Evolutionary conservation across 2,888 invertebrate genomes (phyloP), one percentile per base, ranked within the genome.

Genomic region (Zaprionus obscuricornis): DNA sequence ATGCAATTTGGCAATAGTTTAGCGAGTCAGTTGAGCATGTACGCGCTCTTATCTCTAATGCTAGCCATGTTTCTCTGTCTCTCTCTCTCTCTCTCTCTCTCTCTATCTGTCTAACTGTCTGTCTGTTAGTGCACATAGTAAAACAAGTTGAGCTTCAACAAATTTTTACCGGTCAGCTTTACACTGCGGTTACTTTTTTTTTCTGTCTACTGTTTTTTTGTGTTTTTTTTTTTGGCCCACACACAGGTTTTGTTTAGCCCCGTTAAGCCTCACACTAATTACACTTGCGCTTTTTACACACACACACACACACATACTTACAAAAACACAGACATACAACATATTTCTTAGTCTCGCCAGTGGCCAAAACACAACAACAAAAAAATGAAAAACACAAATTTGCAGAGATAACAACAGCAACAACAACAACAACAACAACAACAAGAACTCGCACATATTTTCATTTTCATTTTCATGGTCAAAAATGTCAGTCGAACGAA

Each of bases 181-280:
- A 33, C 26, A n/a, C 13, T 66, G 68, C 31, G 68, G 57, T 43
- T 24, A n/a, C n/a, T n/a, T n/a, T n/a, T n/a, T n/a, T n/a, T 8
- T 29, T 8, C 7, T 29, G 7, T 8, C 10, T n/a, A 3, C 10
- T n/a, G 22, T 42, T 39, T 34, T 51, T 36, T 18, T 20, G 57
- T 43, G 50, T 50, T 42, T 8, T 33, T 39, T 36, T 43, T 40
- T 55, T 49, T 49, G 33, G 57, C 58, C 56, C 76, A 73, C 77
- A 36, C 37, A 29, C 76, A 57, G 82, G 5, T 22, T 81, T 77
- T 72, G 82, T 59, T 78, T 78, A 73, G 78, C 70, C 83, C 59
- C 70, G 70, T 56, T 78, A 78, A 78, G 83, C 79, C 83, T 51
- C 79, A 76, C 76, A 78, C 78, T 78, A 78, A 78, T 78, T 78